Evolutionary conservation across 1,140 invertebrate species (phyloP).

Genomic region (Fopius arisanus): DNA sequence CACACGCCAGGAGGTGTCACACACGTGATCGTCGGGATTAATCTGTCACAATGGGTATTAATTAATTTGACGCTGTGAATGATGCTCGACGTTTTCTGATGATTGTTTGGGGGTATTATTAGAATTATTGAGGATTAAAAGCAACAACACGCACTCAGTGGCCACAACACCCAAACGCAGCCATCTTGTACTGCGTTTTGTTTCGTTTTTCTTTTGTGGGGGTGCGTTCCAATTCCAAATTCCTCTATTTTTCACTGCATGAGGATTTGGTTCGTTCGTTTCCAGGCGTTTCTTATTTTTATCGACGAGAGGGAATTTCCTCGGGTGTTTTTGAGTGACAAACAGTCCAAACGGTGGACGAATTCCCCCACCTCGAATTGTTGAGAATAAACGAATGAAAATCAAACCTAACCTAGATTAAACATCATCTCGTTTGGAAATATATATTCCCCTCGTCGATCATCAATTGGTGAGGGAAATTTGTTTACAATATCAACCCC

Average conservation of each 20-base stretch:
- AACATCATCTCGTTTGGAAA: too few relatives aligned
- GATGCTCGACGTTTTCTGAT: neutral
- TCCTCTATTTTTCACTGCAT: neutral
- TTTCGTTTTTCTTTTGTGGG: slow-evolving; percentile 53
- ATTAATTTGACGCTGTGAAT: neutral
- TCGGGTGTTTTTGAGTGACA: too few relatives aligned
- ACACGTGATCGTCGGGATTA: neutral
- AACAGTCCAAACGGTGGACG: too few relatives aligned
- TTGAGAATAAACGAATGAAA: too few relatives aligned
- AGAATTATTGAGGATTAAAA: neutral
- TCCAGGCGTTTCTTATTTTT: neutral
- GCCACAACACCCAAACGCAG: slow-evolving; percentile 58
- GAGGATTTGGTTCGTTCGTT: neutral
- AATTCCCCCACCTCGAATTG: too few relatives aligned
- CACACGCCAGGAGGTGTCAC: neutral
- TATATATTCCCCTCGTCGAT: too few relatives aligned
- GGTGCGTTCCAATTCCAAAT: slow-evolving; percentile 44
- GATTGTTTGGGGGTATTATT: neutral
- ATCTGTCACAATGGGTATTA: neutral
- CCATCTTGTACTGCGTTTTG: slow-evolving; percentile 55
- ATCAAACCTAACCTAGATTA: too few relatives aligned
- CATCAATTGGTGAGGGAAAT: too few relatives aligned
- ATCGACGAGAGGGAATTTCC: too few relatives aligned
- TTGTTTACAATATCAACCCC: too few relatives aligned
- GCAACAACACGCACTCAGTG: slow-evolving; percentile 38